A percentile compares a stretch with the other conserved stretches of the same genome.
phyloP scores from a whole-genome alignment of 2,888 invertebrate species.

The Torymus texanus region DNA sequence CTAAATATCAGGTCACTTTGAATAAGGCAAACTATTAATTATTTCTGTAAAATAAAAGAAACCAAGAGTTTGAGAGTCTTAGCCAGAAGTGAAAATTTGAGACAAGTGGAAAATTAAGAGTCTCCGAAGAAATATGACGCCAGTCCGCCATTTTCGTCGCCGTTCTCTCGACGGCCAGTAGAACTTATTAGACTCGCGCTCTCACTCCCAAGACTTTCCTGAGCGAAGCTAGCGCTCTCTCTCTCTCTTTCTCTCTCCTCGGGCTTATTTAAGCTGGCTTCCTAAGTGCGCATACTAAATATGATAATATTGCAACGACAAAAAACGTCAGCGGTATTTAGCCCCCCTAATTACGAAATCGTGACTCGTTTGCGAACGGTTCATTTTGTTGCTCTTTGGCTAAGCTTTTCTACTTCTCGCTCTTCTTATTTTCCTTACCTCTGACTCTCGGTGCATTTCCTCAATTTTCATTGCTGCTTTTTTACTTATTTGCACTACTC shows the following conservation, averaged over 20 bases:
- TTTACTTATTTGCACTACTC: slow-evolving; percentile 45
- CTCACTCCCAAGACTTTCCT: slow-evolving; percentile 65
- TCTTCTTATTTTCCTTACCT: slow-evolving; percentile 59
- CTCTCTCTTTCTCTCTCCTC: slow-evolving; percentile 58
- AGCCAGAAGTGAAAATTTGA: slow-evolving; percentile 31
- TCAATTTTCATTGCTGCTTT: slow-evolving; percentile 56
- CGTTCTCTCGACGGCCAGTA: slow-evolving; percentile 63
- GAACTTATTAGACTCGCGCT: slow-evolving; percentile 72
- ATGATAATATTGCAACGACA: slow-evolving; percentile 75
- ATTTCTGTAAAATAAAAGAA: not conserved
- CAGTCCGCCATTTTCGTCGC: slow-evolving; percentile 60
- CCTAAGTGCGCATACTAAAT: slow-evolving; percentile 75
- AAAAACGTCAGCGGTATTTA: slow-evolving; percentile 75
- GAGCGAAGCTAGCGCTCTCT: slow-evolving; percentile 50
- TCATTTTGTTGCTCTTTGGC: slow-evolving; percentile 67
- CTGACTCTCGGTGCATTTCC: slow-evolving; percentile 48
- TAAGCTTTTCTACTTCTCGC: slow-evolving; percentile 52
- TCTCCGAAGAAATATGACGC: slow-evolving; percentile 68
- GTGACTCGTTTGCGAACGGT: slow-evolving; percentile 75
- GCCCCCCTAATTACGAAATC: slow-evolving; percentile 74
- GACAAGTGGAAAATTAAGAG: slow-evolving; percentile 61
- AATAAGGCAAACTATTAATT: slow-evolving; percentile 1
- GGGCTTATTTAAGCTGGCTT: slow-evolving; percentile 74
- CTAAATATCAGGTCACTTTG: not conserved
- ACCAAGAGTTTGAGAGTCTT: slow-evolving; percentile 8